Evolutionary conservation across 2,113 vertebrate genomes (phyloP), one percentile per base, ranked within the genome.

Genomic region (Gnathonemus echidnorhynchus): DNA sequence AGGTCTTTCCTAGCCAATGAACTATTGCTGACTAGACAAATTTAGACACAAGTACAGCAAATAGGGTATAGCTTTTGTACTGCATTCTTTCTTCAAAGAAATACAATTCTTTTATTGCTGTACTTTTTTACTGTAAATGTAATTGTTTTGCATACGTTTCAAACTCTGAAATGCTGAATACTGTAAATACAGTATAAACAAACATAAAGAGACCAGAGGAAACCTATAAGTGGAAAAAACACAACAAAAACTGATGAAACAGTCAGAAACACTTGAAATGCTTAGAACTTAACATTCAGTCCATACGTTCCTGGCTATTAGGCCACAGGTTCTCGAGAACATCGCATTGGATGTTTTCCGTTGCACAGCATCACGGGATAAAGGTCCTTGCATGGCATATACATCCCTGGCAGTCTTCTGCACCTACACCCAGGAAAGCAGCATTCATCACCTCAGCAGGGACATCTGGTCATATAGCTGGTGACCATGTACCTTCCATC

Each of bases 401-500:
- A 42, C 80, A 90, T 84, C 31, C 56, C 70, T 90, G 88, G 45
- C 53, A 87, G 56, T 45, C 31, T 46, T 89, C 90, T 89, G 80
- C 88, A 77, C 52, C 45, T 42, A 87, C 86, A 56, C 11, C 88
- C 56, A 89, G 56, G 42, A 84, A 90, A 88, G 10, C 74, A 53
- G 88, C 88, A 87, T 89, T 58, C 88, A 91, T 91, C 35, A 35
- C 83, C 70, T 86, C 49, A 89, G 39, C 2, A 87, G 53, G 85
- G 85, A 11, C 66, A 74, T 15, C 31, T 74, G 27, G 8, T 74
- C 10, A 74, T 74, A 74, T 35, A 27, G 66, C 66, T 13, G 27
- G 27, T 74, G 27, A 35, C 35, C 66, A 5, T 74, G n/a, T 27
- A 74, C 66, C 66, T 35, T 74, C 27, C 66, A 35, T 27, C 27